Evolutionary conservation across 2,113 vertebrate species (phyloP).

Genomic region (Tetraodon nigroviridis): DNA sequence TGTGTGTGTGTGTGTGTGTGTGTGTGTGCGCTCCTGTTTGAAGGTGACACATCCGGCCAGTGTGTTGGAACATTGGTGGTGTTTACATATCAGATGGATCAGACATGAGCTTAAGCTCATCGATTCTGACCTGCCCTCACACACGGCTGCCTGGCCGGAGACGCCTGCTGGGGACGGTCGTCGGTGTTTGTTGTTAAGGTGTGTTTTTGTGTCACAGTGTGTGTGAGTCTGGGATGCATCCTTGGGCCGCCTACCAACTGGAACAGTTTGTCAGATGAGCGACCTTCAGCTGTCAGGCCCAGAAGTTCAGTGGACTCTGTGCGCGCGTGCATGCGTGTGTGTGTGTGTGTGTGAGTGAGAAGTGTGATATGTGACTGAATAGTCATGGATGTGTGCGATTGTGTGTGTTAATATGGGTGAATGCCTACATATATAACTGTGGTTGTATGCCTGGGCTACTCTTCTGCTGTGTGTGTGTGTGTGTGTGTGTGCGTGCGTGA

Average conservation of each 20-base stretch:
- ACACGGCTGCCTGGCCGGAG: not conserved
- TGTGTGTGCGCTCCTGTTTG: not conserved
- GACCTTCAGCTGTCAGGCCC: slow-evolving; percentile 66
- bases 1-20: slow-evolving; percentile 4
- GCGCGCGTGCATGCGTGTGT: slow-evolving; percentile 16
- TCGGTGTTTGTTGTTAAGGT: slow-evolving; percentile 2
- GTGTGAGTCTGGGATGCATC: slow-evolving; percentile 47
- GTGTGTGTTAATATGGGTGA: slow-evolving; percentile 55
- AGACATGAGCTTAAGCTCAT: not conserved
- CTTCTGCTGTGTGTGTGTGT: slow-evolving; percentile 6
- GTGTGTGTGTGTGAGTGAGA: slow-evolving; percentile 27
- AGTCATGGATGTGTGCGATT: slow-evolving; percentile 57
- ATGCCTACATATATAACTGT: slow-evolving; percentile 45
- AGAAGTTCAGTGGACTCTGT: slow-evolving; percentile 60
- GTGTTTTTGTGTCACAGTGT: slow-evolving; percentile 34
- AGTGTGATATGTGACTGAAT: slow-evolving; percentile 39
- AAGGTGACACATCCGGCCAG: not conserved
- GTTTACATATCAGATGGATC: not conserved
- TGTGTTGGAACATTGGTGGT: not conserved
- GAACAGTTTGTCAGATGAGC: slow-evolving; percentile 68
- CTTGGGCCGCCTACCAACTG: slow-evolving; percentile 58
- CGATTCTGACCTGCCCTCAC: not conserved
- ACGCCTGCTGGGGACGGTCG: not conserved
- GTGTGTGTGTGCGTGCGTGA: slow-evolving; percentile 27
- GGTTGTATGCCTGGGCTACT: slow-evolving; percentile 29